Percentiles rank a stretch among this genome's conserved stretches.
These are phyloP conservation scores for Drosophila nasuta DNA, from an alignment of 1,140 invertebrate species.

Conservation along the genomic window DNA sequence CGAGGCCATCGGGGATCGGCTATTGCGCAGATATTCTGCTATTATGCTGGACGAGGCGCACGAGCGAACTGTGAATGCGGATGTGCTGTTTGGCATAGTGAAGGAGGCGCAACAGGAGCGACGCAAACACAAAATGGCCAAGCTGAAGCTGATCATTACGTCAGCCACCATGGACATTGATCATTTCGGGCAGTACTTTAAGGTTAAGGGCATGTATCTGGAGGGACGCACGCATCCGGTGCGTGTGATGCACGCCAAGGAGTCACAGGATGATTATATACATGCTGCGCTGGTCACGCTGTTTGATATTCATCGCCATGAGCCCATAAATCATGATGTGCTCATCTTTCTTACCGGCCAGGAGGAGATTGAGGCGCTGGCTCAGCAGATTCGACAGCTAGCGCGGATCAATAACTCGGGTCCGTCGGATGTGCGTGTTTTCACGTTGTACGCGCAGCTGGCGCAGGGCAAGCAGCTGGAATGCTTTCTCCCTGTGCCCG, in stretches of 20 bases:
- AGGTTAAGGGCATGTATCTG: conserved; percentile 94
- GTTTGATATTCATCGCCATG: conserved; percentile 95
- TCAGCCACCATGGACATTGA: conserved; percentile 98
- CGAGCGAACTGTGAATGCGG: conserved; percentile 97
- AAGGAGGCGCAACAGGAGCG: conserved; percentile 92
- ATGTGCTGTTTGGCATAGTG: conserved; percentile 94
- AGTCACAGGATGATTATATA: conserved; percentile 94
- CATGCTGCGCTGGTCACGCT: conserved; percentile 93
- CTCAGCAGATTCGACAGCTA: conserved; percentile 90
- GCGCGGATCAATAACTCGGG: conserved; percentile 74
- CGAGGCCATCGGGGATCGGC: conserved; percentile 91
- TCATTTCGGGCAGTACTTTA: conserved; percentile 96
- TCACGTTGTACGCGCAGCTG: conserved; percentile 93
- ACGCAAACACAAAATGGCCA: conserved; percentile 86
- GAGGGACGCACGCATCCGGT: conserved; percentile 95
- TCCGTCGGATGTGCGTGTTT: conserved; percentile 88
- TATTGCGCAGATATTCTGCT: conserved; percentile 90
- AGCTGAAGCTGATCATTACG: conserved; percentile 93
- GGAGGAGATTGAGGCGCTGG: conserved; percentile 98
- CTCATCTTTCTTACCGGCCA: conserved; percentile 99
- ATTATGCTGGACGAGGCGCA: conserved; percentile 99
- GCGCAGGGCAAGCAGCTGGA: conserved; percentile 91
- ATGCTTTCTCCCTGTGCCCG: conserved; percentile 89
- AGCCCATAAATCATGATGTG: conserved; percentile 94
- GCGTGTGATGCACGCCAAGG: conserved; percentile 91